Conservation (phyloP, 37 sponge, comb jelly and placozoan species). For the Axinella damicornis region DNA sequence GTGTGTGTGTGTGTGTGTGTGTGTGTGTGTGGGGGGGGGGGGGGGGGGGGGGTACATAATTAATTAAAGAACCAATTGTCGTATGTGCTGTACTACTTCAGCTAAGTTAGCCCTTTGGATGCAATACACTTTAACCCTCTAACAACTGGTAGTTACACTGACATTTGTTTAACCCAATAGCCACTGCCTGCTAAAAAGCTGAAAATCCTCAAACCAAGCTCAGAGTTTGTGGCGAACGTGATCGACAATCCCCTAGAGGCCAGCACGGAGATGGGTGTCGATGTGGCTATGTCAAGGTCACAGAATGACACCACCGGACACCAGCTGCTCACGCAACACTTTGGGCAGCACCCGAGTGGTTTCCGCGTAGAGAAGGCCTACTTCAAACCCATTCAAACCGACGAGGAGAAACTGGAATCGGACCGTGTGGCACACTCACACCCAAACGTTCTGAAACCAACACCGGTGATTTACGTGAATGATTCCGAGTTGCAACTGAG, state of each 20-base stretch:
- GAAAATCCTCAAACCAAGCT: conserved; percentile 4
- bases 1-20: no score
- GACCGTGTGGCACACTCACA: neutral
- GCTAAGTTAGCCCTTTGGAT: no score
- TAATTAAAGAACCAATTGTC: no score
- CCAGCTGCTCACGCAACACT: conserved; percentile 29
- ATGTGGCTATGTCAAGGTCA: conserved; percentile 19
- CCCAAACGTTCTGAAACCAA: conserved; percentile 30
- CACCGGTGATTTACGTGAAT: conserved; percentile 29
- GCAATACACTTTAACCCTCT: no score
- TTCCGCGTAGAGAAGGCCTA: conserved; percentile 6
- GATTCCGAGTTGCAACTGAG: conserved; percentile 23
- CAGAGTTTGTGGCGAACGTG: conserved; percentile 12
- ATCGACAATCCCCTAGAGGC: conserved; percentile 27
- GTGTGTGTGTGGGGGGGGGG: no score
- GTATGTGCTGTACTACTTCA: no score
- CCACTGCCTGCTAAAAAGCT: neutral
- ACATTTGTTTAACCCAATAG: no score
- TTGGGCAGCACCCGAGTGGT: conserved; percentile 1
- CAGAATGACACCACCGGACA: conserved; percentile 3
- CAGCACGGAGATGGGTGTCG: conserved; percentile 23
- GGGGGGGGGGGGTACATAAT: no score
- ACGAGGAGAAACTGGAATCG: conserved; percentile 44
- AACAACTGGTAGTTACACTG: no score
- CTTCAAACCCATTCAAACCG: conserved; percentile 45